Evolutionary conservation across 2,888 invertebrate species (phyloP).

Genomic region (Apeira syringaria): DNA sequence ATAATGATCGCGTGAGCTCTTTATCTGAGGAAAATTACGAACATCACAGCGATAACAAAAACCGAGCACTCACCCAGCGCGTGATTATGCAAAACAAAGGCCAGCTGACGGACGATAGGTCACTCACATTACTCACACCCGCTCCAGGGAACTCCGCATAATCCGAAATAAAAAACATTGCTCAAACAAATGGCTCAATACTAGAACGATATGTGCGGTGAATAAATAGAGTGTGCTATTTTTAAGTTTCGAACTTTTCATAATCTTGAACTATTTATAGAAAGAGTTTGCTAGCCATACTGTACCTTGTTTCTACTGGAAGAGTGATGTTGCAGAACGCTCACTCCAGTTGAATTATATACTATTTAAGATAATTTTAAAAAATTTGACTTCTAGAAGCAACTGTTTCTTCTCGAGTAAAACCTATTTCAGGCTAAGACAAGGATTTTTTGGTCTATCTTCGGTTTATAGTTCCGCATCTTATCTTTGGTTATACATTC

Average conservation of each 20-base stretch:
- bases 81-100: constrained; percentile 12
- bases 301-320: constrained; percentile 3
- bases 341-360: too few relatives aligned
- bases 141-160: constrained; percentile 8
- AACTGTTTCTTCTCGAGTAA: too few relatives aligned
- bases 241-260: constrained; percentile 7
- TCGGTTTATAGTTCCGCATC: too few relatives aligned
- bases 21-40: constrained; percentile 10
- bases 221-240: constrained; percentile 6
- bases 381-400: too few relatives aligned
- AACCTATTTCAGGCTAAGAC: too few relatives aligned
- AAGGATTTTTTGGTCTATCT: too few relatives aligned
- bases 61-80: constrained; percentile 3
- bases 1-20: constrained; percentile 1
- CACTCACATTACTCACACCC: constrained; percentile 3
- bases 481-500: too few relatives aligned
- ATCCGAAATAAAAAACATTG: constrained; percentile 6
- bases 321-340: not conserved
- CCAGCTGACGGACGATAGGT: constrained; percentile 4
- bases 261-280: constrained; percentile 6
- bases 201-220: not conserved
- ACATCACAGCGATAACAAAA: constrained; percentile 1
- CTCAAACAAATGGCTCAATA: constrained; percentile 4
- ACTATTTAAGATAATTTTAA: too few relatives aligned
- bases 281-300: not conserved